Evolutionary conservation across 2,888 invertebrate genomes (phyloP).

Genomic region (Andrena chrysosceles): DNA sequence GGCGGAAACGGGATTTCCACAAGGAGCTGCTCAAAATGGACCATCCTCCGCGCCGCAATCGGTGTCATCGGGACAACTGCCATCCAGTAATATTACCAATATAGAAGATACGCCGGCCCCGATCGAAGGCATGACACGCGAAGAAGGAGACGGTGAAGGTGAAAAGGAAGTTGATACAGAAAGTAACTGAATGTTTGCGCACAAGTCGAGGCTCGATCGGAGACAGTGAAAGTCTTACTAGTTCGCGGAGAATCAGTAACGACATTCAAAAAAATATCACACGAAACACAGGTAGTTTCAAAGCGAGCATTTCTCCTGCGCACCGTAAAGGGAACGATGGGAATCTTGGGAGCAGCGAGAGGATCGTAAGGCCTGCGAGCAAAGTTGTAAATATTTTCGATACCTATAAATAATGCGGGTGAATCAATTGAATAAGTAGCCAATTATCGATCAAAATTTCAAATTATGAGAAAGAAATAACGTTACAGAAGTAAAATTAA

Average conservation of each 20-base stretch:
- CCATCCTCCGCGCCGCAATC: conserved; percentile 76
- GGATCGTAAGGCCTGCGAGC: conserved; percentile 54
- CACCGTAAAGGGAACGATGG: not conserved
- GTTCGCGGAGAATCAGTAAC: conserved; percentile 45
- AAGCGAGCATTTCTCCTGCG: conserved; percentile 50
- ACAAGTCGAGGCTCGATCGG: conserved; percentile 22
- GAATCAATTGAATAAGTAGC: conserved; percentile 69
- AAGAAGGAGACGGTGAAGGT: conserved; percentile 86
- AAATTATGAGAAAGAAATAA: conserved; percentile 40
- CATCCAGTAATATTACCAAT: conserved; percentile 65
- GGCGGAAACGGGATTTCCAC: conserved; percentile 83
- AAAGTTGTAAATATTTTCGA: conserved; percentile 79
- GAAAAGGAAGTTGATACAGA: conserved; percentile 82
- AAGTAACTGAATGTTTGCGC: conserved; percentile 76
- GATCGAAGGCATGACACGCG: conserved; percentile 86
- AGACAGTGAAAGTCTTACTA: conserved; percentile 52
- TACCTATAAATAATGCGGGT: conserved; percentile 71
- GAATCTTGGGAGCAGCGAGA: conserved; percentile 60
- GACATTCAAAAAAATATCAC: conserved; percentile 30
- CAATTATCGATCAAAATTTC: conserved; percentile 72
- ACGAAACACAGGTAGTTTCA: conserved; percentile 48
- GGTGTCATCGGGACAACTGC: conserved; percentile 65
- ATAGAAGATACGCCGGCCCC: conserved; percentile 76
- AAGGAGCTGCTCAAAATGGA: conserved; percentile 82
- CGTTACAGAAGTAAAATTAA: conserved; percentile 45